Conservation (phyloP, 2,888 invertebrate genomes). For the Caenorhabditis drosophilae region DNA sequence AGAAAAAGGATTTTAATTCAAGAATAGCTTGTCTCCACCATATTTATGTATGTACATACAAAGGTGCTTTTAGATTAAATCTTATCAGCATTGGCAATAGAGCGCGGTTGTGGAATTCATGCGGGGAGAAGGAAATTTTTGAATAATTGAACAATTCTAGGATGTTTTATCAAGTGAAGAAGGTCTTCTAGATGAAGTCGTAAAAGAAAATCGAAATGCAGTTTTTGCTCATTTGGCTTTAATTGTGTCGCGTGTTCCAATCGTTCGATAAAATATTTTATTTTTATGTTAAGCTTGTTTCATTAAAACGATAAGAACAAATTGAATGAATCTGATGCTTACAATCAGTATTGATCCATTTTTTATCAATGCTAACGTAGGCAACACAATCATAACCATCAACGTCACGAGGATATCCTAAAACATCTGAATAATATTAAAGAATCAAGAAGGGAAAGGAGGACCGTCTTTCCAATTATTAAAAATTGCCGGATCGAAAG, state of each 20-base stretch:
- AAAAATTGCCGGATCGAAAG: neutral
- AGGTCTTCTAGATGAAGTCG: conserved; percentile 24
- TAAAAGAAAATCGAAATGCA: conserved; percentile 35
- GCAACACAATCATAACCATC: conserved; percentile 39
- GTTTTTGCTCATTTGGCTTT: conserved; percentile 40
- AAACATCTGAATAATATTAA: neutral
- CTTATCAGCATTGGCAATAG: too few species aligned
- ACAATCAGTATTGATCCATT: conserved; percentile 35
- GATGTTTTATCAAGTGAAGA: conserved; percentile 30
- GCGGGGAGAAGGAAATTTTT: neutral
- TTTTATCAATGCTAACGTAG: conserved; percentile 12
- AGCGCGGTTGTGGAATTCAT: neutral
- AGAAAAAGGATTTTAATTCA: too few species aligned
- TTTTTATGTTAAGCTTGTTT: too few species aligned
- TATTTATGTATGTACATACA: too few species aligned
- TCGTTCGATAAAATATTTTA: conserved; percentile 38
- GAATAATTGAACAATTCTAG: conserved; percentile 6
- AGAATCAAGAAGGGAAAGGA: neutral
- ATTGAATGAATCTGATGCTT: conserved; percentile 20
- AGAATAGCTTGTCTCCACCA: too few species aligned
- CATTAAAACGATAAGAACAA: conserved; percentile 21
- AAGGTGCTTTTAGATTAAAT: too few species aligned
- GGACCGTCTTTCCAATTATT: conserved; percentile 3
- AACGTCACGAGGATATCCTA: conserved; percentile 23
- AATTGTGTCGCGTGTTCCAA: conserved; percentile 42